Evolutionary conservation across 2,113 vertebrate genomes (phyloP).

Genomic region (Phaetusa simplex): DNA sequence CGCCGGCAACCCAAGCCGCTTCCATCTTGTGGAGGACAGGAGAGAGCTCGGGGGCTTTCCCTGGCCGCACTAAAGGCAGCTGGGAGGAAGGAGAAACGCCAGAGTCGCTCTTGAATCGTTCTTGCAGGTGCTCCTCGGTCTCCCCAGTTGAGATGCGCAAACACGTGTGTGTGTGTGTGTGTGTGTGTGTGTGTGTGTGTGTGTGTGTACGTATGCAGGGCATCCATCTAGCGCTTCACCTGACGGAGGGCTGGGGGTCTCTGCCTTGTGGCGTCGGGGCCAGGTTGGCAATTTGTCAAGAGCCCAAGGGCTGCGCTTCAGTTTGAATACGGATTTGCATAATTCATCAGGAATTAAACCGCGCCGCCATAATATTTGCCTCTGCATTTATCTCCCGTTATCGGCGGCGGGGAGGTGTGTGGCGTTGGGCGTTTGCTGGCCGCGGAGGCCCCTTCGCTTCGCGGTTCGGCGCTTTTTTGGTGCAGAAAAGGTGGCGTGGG

Average conservation of each 20-base stretch:
- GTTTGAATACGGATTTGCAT: constrained; percentile 42
- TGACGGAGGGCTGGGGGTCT: neutral
- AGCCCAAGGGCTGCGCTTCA: neutral
- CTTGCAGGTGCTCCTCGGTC: neutral
- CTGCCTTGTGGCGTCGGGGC: neutral
- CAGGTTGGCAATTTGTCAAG: constrained; percentile 7
- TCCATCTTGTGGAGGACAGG: neutral
- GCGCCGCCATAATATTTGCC: neutral
- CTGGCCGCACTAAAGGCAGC: rapidly evolving
- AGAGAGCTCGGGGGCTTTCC: neutral
- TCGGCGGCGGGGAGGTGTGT: rapidly evolving
- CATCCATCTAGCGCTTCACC: neutral
- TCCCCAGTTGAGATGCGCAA: neutral
- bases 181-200: neutral
- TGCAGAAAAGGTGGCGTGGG: neutral
- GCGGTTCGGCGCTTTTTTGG: rapidly evolving
- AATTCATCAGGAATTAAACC: constrained; percentile 11
- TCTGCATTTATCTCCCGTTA: neutral
- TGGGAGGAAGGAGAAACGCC: neutral
- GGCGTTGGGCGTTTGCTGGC: rapidly evolving
- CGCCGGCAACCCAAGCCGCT: rapidly evolving
- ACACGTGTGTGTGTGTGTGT: neutral
- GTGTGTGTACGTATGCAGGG: rapidly evolving
- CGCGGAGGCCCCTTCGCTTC: rapidly evolving
- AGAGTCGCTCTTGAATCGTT: neutral